Conservation (phyloP, 2,113 vertebrate genomes). For the Hyperopisus bebe region DNA sequence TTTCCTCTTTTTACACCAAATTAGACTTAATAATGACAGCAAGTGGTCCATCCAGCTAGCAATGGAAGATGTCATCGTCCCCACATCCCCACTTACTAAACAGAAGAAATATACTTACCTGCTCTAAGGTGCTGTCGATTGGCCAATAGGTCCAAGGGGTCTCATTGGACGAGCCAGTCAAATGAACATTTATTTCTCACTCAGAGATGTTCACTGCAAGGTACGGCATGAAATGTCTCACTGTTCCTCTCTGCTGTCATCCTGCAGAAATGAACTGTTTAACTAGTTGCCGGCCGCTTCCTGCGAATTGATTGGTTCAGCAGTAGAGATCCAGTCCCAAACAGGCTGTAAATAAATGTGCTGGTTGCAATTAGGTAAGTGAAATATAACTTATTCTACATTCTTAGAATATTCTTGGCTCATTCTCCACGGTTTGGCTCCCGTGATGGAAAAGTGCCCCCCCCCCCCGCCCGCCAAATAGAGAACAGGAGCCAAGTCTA, state of each 20-base stretch:
- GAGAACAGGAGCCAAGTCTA: constrained; percentile 35
- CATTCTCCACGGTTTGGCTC: constrained; percentile 42
- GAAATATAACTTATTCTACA: constrained; percentile 41
- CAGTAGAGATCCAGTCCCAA: constrained; percentile 31
- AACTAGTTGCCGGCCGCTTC: not conserved
- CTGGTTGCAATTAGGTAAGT: constrained; percentile 39
- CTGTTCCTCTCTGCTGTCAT: not conserved
- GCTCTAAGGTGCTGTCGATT: not conserved
- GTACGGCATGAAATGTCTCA: not conserved
- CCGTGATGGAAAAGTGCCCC: constrained; percentile 42
- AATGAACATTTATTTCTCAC: not conserved
- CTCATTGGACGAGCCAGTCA: not conserved
- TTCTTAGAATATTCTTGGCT: constrained; percentile 47
- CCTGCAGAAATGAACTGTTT: not conserved
- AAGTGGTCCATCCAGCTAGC: not conserved
- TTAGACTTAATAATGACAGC: not conserved
- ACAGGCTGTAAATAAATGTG: constrained; percentile 38
- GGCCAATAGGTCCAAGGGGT: not conserved
- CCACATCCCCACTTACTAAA: not conserved
- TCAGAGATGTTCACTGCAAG: not conserved
- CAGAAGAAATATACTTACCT: not conserved
- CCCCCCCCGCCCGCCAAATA: constrained; percentile 40
- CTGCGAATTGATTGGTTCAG: not conserved
- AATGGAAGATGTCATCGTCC: not conserved
- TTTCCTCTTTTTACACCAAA: not conserved